Conservation (phyloP, 2,113 vertebrate genomes). For the Calonectris borealis region DNA sequence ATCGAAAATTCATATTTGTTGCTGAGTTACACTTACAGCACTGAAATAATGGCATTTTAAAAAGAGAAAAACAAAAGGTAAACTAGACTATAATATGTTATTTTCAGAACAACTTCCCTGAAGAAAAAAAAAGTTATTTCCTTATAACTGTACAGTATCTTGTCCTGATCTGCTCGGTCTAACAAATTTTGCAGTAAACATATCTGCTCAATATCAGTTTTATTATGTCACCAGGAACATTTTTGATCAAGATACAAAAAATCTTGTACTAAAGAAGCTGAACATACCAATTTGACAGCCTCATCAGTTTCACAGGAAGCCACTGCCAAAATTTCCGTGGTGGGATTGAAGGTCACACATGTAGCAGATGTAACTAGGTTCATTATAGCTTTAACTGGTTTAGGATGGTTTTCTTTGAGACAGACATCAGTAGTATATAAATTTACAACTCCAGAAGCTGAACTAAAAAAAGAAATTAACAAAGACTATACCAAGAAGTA, state of each 20-base stretch:
- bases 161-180: not conserved
- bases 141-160: not conserved
- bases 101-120: not conserved
- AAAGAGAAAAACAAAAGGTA: not conserved
- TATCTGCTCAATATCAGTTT: not conserved
- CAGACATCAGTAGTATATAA: constrained; percentile 87
- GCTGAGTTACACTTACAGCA: not conserved
- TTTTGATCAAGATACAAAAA: not conserved
- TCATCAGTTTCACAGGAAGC: constrained; percentile 84
- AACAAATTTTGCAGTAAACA: not conserved
- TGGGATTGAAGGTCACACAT: constrained; percentile 84
- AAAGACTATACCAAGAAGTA: not conserved
- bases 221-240: not conserved
- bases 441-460: constrained; percentile 92
- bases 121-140: not conserved
- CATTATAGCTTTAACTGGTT: constrained; percentile 89
- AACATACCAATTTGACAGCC: constrained; percentile 86
- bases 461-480: constrained; percentile 55
- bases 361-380: constrained; percentile 89
- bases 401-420: constrained; percentile 79
- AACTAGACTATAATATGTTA: not conserved
- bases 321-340: constrained; percentile 89
- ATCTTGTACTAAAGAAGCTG: not conserved
- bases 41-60: not conserved
- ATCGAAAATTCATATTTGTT: not conserved